phyloP scores from a whole-genome alignment of 1,140 invertebrate genomes.

The Mactra quadrangularis region DNA sequence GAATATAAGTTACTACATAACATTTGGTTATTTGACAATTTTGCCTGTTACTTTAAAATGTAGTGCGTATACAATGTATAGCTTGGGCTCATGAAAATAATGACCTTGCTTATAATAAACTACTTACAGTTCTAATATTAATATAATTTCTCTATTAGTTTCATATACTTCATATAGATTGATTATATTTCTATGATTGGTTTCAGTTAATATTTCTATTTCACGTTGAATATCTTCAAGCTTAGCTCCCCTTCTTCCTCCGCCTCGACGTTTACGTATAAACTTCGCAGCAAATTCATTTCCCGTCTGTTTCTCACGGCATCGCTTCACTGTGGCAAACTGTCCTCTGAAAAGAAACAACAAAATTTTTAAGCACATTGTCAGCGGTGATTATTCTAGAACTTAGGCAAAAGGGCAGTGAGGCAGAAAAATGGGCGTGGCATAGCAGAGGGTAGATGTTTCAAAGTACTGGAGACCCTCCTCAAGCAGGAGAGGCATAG shows the following conservation, averaged over 20 bases:
- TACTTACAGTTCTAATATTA: conserved; percentile 86
- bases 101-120: too few species aligned
- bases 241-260: conserved; percentile 77
- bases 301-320: conserved; percentile 92
- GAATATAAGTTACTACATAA: too few species aligned
- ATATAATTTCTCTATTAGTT: conserved; percentile 84
- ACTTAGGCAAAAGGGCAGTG: too few species aligned
- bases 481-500: background rate
- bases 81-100: too few species aligned
- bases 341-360: conserved; percentile 89
- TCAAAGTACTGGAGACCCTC: background rate
- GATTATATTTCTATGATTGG: conserved; percentile 86
- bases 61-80: too few species aligned
- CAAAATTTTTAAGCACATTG: background rate
- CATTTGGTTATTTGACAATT: too few species aligned
- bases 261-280: conserved; percentile 91
- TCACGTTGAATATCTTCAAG: conserved; percentile 85
- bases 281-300: conserved; percentile 97
- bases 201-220: conserved; percentile 84
- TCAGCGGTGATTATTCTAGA: background rate
- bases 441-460: too few species aligned
- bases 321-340: conserved; percentile 96
- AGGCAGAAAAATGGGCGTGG: background rate
- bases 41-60: too few species aligned
- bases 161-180: conserved; percentile 86